Percentiles rank a stretch among this genome's conserved stretches.
phyloP scores from a whole-genome alignment of 2,797 vertebrate genomes.

The Eulemur rubriventer region DNA sequence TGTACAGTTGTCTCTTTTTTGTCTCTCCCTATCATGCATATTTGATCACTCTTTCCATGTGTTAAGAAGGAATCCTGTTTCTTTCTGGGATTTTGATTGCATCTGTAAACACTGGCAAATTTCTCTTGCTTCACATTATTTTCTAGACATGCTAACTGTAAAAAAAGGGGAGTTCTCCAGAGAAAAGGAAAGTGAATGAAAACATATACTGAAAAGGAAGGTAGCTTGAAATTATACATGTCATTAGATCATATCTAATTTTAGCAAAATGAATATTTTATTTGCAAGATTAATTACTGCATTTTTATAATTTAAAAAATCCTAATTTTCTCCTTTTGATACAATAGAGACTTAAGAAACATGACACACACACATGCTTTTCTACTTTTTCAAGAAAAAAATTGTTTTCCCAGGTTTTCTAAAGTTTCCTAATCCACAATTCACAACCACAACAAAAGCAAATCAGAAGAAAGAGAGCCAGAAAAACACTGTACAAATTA shows the following conservation, averaged over 20 bases:
- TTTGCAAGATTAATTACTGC: not conserved
- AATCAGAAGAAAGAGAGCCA: not conserved
- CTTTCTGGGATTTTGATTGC: not conserved
- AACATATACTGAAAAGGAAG: not conserved
- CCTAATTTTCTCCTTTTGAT: not conserved
- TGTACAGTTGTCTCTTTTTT: not conserved
- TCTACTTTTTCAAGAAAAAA: not conserved
- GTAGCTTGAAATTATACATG: not conserved
- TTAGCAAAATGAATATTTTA: conserved; percentile 40
- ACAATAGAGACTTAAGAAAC: not conserved
- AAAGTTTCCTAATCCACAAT: not conserved
- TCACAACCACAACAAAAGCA: not conserved
- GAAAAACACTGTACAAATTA: not conserved
- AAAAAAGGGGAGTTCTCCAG: not conserved
- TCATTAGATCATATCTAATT: not conserved
- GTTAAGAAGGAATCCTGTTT: not conserved
- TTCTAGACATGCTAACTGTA: not conserved
- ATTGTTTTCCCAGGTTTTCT: not conserved
- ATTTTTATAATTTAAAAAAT: not conserved
- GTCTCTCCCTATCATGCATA: not conserved
- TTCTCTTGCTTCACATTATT: not conserved
- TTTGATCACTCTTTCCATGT: conserved; percentile 32
- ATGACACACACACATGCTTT: not conserved
- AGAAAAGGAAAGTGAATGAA: not conserved
- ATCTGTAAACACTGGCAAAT: not conserved